Percentiles rank a stretch among this genome's conserved stretches.
Evolutionary conservation across 2,113 vertebrate species (phyloP).

Genomic region (Argyrosomus japonicus): DNA sequence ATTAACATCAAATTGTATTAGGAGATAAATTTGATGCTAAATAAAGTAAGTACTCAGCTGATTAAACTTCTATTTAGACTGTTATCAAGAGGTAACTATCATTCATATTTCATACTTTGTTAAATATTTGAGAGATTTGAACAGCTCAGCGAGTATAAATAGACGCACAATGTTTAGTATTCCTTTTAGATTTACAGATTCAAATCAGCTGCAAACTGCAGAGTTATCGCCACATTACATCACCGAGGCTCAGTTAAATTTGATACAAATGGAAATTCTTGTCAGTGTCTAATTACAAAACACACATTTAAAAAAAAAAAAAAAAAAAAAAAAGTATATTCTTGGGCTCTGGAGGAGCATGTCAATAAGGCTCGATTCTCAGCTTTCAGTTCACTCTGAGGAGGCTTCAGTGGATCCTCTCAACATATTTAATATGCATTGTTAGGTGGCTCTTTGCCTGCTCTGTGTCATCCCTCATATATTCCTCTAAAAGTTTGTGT

Average conservation of each 20-base stretch:
- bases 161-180: slow-evolving; percentile 39
- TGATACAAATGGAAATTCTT: slow-evolving; percentile 49
- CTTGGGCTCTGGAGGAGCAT: neutral
- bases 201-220: slow-evolving; percentile 40
- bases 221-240: slow-evolving; percentile 26
- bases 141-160: slow-evolving; percentile 42
- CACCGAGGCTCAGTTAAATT: slow-evolving; percentile 40
- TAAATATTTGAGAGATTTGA: slow-evolving; percentile 25
- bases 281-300: slow-evolving; percentile 48
- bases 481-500: slow-evolving; percentile 73
- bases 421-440: slow-evolving; percentile 37
- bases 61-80: slow-evolving; percentile 41
- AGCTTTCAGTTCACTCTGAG: slow-evolving; percentile 11
- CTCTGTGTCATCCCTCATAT: slow-evolving; percentile 63
- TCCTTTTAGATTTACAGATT: slow-evolving; percentile 54
- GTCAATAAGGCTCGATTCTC: slow-evolving; percentile 14
- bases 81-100: slow-evolving; percentile 38
- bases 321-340: neutral
- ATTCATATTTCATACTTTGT: slow-evolving; percentile 43
- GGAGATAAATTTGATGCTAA: slow-evolving; percentile 46
- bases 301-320: slow-evolving; percentile 17
- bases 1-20: slow-evolving; percentile 49
- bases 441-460: slow-evolving; percentile 52
- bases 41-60: slow-evolving; percentile 47
- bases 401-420: slow-evolving; percentile 36